phyloP scores from a whole-genome alignment of 2,797 vertebrate species.

The Poeciliopsis presidionis region DNA sequence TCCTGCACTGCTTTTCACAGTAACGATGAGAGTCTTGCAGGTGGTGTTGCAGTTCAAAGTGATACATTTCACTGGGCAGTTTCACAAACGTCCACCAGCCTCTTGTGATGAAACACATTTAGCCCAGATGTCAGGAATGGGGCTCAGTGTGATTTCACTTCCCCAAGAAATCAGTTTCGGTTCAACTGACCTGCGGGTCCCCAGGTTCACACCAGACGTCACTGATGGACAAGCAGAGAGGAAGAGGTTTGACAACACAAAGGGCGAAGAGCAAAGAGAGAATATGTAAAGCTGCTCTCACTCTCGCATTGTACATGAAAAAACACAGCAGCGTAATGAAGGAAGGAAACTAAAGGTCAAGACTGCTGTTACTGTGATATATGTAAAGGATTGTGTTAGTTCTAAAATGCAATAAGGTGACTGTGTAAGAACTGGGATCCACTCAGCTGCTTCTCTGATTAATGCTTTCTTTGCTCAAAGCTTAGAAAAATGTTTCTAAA shows the following conservation, averaged over 20 bases:
- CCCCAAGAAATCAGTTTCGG: constrained; percentile 12
- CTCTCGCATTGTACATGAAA: constrained; percentile 1
- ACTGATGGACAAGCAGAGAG: constrained; percentile 17
- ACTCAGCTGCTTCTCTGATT: background rate
- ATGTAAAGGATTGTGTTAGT: background rate
- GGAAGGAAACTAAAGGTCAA: background rate
- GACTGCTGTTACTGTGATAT: background rate
- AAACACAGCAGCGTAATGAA: background rate
- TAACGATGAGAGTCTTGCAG: background rate
- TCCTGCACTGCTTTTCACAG: background rate
- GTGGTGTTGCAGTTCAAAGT: background rate
- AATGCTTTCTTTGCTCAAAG: background rate
- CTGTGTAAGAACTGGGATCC: background rate
- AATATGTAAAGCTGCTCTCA: constrained; percentile 19
- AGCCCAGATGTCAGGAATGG: constrained; percentile 46
- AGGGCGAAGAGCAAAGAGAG: constrained; percentile 15
- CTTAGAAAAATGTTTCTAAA: background rate
- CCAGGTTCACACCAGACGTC: constrained; percentile 23
- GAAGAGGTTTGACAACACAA: constrained; percentile 19
- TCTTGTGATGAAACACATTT: constrained; percentile 49
- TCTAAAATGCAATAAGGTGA: background rate
- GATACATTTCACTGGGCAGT: constrained; percentile 11
- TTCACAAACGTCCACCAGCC: constrained; percentile 31
- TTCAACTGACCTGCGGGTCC: constrained; percentile 10
- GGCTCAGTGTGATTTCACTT: constrained; percentile 29